Conservation (phyloP, 1,140 invertebrate species). For the Propsilocerus akamusi region DNA sequence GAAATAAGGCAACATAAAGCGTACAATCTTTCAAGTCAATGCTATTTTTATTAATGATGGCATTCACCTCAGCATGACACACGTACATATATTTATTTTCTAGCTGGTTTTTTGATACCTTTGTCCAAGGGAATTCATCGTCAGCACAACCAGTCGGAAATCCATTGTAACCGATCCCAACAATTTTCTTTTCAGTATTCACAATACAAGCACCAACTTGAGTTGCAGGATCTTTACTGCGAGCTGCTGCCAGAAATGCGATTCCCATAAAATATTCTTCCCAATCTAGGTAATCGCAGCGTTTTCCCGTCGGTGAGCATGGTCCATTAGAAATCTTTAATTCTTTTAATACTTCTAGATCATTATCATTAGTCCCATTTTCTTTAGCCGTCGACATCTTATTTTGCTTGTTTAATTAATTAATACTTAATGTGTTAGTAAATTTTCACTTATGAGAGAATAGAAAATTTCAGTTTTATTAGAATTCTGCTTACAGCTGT, state of each 20-base stretch:
- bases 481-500: too few species aligned
- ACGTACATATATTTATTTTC: conserved; percentile 79
- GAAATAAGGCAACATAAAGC: conserved; percentile 78
- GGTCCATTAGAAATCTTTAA: too few species aligned
- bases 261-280: conserved; percentile 88
- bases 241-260: conserved; percentile 61
- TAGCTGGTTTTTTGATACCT: conserved; percentile 30
- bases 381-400: too few species aligned
- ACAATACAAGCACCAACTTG: conserved; percentile 92
- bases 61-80: conserved; percentile 94
- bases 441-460: too few species aligned
- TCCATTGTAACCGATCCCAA: conserved; percentile 91
- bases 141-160: conserved; percentile 80
- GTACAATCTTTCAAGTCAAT: conserved; percentile 55
- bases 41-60: conserved; percentile 80
- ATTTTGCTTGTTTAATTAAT: too few species aligned
- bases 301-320: too few species aligned
- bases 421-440: too few species aligned
- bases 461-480: too few species aligned
- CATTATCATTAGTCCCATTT: too few species aligned
- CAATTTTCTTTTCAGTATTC: conserved; percentile 72
- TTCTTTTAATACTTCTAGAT: too few species aligned
- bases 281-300: too few species aligned
- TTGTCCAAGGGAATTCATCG: conserved; percentile 76
- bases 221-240: conserved; percentile 83